Percentiles rank a stretch among this genome's conserved stretches.
Conservation (phyloP, 2,113 vertebrate species). For the Microtus richardsoni region DNA sequence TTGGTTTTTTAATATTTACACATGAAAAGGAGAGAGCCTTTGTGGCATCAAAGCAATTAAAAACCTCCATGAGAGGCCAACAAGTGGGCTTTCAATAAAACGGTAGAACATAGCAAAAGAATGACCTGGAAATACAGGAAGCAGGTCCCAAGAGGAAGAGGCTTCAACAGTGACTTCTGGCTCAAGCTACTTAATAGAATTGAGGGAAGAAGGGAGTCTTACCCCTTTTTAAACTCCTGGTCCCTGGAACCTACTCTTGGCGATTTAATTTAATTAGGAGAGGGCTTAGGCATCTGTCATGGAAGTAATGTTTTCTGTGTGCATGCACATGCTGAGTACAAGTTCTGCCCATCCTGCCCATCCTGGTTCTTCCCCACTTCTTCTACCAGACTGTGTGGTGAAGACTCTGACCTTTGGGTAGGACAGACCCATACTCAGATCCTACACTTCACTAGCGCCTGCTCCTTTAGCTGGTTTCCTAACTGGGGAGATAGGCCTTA, state of each 20-base stretch:
- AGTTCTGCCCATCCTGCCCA: background rate
- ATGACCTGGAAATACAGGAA: background rate
- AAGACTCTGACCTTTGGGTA: background rate
- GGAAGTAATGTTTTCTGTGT: background rate
- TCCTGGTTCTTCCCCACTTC: background rate
- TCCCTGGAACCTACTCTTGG: background rate
- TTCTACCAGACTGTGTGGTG: background rate
- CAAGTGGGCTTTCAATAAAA: background rate
- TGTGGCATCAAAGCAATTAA: background rate
- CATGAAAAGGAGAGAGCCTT: background rate
- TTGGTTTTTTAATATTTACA: background rate
- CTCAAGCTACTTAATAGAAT: no score
- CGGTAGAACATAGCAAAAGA: background rate
- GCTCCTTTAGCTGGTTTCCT: background rate
- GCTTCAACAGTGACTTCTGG: background rate
- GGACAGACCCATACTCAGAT: constrained; percentile 12
- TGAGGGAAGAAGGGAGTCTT: background rate
- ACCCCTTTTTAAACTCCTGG: background rate
- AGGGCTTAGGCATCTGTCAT: background rate
- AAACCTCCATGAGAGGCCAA: background rate
- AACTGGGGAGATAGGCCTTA: background rate
- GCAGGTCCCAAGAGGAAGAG: background rate
- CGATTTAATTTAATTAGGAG: background rate
- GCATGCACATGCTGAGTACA: background rate
- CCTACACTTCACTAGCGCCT: background rate